Evolutionary conservation across 2,797 vertebrate species (phyloP).

Genomic region (Hypotaenidia okinawae): DNA sequence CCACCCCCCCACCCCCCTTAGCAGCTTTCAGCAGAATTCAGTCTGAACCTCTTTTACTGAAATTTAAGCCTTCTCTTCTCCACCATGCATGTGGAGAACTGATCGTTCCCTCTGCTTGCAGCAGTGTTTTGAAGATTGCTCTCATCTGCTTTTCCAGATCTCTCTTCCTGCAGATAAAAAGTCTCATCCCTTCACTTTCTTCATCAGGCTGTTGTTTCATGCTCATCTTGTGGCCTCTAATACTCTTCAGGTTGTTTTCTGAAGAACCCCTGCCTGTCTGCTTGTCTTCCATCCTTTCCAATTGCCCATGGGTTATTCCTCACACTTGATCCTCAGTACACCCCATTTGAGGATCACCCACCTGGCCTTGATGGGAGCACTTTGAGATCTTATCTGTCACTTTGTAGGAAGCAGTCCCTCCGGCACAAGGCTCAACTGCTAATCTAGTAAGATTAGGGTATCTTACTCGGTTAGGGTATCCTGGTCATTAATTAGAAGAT

Average conservation of each 20-base stretch:
- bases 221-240: neutral
- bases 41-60: neutral
- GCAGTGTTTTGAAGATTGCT: neutral
- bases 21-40: neutral
- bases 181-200: neutral
- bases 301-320: neutral
- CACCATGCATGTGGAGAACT: neutral
- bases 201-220: neutral
- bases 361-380: neutral
- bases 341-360: neutral
- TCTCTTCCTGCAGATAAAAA: neutral
- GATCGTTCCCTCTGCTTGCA: neutral
- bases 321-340: accelerated
- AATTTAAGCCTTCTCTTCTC: neutral
- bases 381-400: neutral
- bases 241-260: neutral
- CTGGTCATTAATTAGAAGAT: accelerated
- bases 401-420: accelerated
- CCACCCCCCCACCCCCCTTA: neutral
- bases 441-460: accelerated
- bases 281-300: neutral
- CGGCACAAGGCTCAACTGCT: neutral
- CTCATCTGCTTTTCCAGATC: neutral
- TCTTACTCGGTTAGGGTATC: accelerated
- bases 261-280: neutral